Percentiles rank a stretch among this genome's conserved stretches.
Conservation (phyloP, 2,113 vertebrate species). For the Zosterops borbonicus region DNA sequence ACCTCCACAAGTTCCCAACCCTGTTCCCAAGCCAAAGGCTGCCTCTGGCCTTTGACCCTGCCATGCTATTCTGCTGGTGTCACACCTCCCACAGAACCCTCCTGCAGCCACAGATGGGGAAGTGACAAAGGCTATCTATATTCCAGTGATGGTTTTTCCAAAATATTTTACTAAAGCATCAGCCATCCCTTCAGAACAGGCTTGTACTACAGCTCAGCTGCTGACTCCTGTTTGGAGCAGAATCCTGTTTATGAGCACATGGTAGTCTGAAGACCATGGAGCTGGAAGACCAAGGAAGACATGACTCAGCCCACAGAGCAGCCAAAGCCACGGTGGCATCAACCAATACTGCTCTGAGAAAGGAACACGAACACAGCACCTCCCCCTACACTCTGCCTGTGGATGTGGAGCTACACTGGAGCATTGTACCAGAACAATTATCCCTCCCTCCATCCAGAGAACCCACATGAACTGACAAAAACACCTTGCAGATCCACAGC, state of each 20-base stretch:
- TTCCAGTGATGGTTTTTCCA: background rate
- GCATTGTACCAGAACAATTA: background rate
- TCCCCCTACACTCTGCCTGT: background rate
- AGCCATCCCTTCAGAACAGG: background rate
- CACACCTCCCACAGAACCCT: background rate
- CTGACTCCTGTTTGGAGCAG: background rate
- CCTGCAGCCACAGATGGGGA: background rate
- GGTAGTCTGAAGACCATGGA: background rate
- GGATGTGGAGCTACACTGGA: accelerated
- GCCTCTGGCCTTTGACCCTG: background rate
- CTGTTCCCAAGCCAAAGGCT: background rate
- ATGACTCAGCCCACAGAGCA: background rate
- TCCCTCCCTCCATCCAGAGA: background rate
- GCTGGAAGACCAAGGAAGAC: background rate
- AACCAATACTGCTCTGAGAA: background rate
- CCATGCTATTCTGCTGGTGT: accelerated
- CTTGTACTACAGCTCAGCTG: background rate
- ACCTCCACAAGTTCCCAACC: accelerated
- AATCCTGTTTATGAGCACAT: background rate
- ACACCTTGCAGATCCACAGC: background rate
- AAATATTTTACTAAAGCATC: background rate
- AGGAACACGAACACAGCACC: background rate
- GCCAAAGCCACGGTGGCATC: accelerated
- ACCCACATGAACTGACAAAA: accelerated
- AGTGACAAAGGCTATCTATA: background rate